Evolutionary conservation across 2,113 vertebrate genomes (phyloP), one percentile per base, ranked within the genome.

Genomic region (Zingel zingel): DNA sequence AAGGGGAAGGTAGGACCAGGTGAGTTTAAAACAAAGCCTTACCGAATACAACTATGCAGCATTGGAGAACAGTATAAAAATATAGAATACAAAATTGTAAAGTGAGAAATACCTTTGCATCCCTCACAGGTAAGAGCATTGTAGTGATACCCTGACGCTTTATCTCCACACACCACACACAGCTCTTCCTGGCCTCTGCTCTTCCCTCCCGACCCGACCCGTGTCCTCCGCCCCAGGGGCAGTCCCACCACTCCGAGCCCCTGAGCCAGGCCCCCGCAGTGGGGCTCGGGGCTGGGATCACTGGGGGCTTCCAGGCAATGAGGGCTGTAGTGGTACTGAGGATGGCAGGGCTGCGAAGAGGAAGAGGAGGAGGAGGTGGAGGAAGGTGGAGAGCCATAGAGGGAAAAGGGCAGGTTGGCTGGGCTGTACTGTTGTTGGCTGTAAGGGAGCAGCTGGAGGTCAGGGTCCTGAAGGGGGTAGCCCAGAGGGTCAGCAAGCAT

Each of bases 111-210:
- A 99, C 97, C 97, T 97, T 99, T 99, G 81, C 97, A 99, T 48
- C 97, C 97, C 89, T 99, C 98, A 11, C 97, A 99, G 79, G 97
- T 99, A 5, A 99, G 97, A 0, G 97, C 97, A 0, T 98, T 99
- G 90, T 99, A 98, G 93, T 98, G 97, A 79, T 99, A 99, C 2
- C 97, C 97, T 0, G 97, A 99, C 1, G 97, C 97, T 77, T 98
- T 98, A 90, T 99, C 97, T 2, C 97, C 97, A 30, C 97, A 99
- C 77, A 98, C 97, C 66, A 98, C 96, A 18, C 97, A 99, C 82
- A 98, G 95, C 90, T 98, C 97, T 39, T 97, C 97, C 92, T 97
- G 97, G 21, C 95, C 96, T 88, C 96, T 96, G 79, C 94, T 86
- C 80, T 94, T 86, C 21, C 94, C 95, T 39, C 95, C 94, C 1